Evolutionary conservation across 2,888 invertebrate genomes (phyloP), one percentile per base, ranked within the genome.

Genomic region (Phragmatobia fuliginosa): DNA sequence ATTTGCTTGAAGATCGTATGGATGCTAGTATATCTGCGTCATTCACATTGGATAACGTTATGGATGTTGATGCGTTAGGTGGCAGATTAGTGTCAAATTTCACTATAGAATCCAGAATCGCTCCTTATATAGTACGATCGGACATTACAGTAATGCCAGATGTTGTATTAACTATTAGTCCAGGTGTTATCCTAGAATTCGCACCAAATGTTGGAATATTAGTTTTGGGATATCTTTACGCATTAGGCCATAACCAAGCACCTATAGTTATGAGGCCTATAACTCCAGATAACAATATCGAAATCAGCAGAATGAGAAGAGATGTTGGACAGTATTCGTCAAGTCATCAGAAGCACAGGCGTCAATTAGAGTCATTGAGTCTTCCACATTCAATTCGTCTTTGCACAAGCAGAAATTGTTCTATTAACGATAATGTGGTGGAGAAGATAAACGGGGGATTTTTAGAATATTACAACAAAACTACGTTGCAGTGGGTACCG

Each of bases 131-230:
- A 0, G 96, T 99, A 28, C 96, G 96, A 77, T 96, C 98, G 0
- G 99, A 99, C 90, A 97, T 99, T 58, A 99, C 99, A 0, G 97
- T 99, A 0, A 99, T 99, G 99, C 99, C 99, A 0, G 97, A 97
- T 73, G 97, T 97, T 0, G 98, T 97, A 0, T 91, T 99, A 49
- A 97, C 97, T 0, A 98, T 99, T 70, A 96, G 97, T 78, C 97
- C 98, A 3, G 99, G 99, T 10, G 99, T 98, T 0, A 96, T 97
- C 14, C 94, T 99, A 90, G 99, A 99, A 91, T 99, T 99, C 89
- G 97, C 97, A 56, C 98, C 99, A 0, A 99, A 99, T 91, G 98
- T 99, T 66, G 99, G 99, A 0, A 98, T 99, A 74, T 94, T 99
- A 33, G 99, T 99, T 1, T 96, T 99, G 83, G 99, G 99, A 0